These are phyloP conservation scores for Sporophila hypoxantha DNA, from an alignment of 2,113 vertebrate species.

Conservation along the genomic window DNA sequence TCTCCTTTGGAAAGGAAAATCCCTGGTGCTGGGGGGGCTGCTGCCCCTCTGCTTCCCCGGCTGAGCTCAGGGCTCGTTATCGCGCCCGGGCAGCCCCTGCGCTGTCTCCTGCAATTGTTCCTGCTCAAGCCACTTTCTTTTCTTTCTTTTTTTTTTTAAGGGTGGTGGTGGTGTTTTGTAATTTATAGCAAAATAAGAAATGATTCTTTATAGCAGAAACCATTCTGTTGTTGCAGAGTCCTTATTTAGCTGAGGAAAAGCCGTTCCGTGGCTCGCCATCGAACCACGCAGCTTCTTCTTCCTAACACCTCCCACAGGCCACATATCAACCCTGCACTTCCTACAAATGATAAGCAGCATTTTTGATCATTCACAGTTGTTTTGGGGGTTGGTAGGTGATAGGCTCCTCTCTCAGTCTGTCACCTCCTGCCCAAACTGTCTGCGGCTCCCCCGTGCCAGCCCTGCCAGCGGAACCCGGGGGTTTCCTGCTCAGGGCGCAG, in stretches of 20 bases:
- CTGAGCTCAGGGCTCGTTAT: neutral
- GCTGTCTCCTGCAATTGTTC: slow-evolving; percentile 55
- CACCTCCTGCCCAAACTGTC: neutral
- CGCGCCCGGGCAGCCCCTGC: neutral
- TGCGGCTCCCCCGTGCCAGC: neutral
- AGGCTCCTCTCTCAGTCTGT: neutral
- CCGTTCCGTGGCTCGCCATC: accelerated
- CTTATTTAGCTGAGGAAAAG: neutral
- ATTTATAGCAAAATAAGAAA: slow-evolving; percentile 1
- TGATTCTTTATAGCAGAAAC: neutral
- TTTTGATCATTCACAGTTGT: neutral
- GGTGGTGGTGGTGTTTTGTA: neutral
- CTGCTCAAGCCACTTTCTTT: neutral
- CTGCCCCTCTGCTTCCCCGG: neutral
- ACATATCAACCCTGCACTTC: neutral
- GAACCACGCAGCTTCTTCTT: neutral
- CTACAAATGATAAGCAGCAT: neutral
- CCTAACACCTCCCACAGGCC: neutral
- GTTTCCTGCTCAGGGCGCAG: neutral
- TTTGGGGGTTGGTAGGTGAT: neutral
- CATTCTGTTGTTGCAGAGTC: neutral
- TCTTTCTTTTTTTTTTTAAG: neutral
- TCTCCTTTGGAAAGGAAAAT: neutral
- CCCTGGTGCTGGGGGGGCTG: neutral
- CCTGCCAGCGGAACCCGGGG: neutral